Conservation (phyloP, 2,113 vertebrate species). For the Cyprinodon variegatus region DNA sequence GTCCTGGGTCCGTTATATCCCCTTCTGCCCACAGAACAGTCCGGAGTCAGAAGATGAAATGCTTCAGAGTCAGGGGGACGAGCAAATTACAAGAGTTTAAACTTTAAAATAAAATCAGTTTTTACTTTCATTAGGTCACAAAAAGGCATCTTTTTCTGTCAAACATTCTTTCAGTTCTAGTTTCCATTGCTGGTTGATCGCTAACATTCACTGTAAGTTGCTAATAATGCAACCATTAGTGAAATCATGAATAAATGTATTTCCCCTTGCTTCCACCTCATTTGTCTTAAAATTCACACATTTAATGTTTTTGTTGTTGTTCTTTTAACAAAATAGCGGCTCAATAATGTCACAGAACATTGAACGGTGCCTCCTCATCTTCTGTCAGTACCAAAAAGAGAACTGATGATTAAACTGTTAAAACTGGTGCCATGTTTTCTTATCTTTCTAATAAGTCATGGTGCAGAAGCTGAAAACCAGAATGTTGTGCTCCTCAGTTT, state of each 20-base stretch:
- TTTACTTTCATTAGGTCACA: background rate
- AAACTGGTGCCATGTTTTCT: background rate
- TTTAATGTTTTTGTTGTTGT: background rate
- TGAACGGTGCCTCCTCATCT: background rate
- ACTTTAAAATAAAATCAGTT: background rate
- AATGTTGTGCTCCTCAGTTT: conserved; percentile 26
- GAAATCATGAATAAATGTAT: background rate
- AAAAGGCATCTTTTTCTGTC: background rate
- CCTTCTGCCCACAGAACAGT: conserved; percentile 76
- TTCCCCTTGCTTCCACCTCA: no score
- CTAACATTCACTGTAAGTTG: background rate
- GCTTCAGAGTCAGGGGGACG: background rate
- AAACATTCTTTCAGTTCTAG: background rate
- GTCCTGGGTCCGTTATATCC: conserved; percentile 77
- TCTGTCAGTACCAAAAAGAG: conserved; percentile 20
- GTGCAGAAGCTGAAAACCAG: background rate
- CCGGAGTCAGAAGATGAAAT: background rate
- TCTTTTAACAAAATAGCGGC: background rate
- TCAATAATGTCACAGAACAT: background rate
- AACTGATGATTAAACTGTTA: background rate
- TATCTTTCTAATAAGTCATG: conserved; percentile 13
- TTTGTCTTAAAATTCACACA: background rate
- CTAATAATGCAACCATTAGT: background rate
- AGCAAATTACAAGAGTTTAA: background rate
- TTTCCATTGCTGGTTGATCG: background rate